Evolutionary conservation across 2,888 invertebrate genomes (phyloP), one percentile per base, ranked within the genome.

Genomic region (Therioaphis trifolii): DNA sequence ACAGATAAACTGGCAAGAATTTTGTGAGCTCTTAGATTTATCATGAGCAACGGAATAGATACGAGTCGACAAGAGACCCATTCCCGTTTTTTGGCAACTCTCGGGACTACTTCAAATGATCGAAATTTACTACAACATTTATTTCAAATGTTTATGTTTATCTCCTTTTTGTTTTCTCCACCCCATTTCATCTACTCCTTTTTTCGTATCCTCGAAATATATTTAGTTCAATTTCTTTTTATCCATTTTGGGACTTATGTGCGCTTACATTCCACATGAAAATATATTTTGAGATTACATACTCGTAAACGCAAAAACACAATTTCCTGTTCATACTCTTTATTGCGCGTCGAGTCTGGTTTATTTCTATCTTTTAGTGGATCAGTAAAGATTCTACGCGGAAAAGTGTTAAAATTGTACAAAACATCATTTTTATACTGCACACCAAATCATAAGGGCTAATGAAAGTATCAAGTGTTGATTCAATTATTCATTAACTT

Each of bases 81-180:
- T 46, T 77, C 66, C 49, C 49, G 5, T n/a, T 77, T 77, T 75
- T 66, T 35, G 21, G 21, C 15, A 66, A 9, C 77, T 66, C 77
- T 77, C 5, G 78, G 78, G 78, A 78, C 52, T 52, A 68, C 18
- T 78, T 52, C 18, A 40, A 55, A 78, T 69, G 40, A 78, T 68
- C 68, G 68, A 55, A 78, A 78, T 68, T 68, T 68, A 78, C 68
- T 68, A 49, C 77, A 77, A 69, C 40, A 40, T 78, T 55, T 78
- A 69, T 78, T 78, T 78, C 24, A 78, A 78, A 78, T 43, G 78
- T 78, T 77, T 77, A 49, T 77, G 66, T 66, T 78, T 78, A 78
- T 78, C 24, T 68, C 52, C 40, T 7, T 55, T 75, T 69, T 68
- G 68, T 78, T 68, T 78, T 58, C 72, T 14, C 3, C 55, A 40